Conservation (phyloP, 2,113 vertebrate species). For the Strigops habroptila region DNA sequence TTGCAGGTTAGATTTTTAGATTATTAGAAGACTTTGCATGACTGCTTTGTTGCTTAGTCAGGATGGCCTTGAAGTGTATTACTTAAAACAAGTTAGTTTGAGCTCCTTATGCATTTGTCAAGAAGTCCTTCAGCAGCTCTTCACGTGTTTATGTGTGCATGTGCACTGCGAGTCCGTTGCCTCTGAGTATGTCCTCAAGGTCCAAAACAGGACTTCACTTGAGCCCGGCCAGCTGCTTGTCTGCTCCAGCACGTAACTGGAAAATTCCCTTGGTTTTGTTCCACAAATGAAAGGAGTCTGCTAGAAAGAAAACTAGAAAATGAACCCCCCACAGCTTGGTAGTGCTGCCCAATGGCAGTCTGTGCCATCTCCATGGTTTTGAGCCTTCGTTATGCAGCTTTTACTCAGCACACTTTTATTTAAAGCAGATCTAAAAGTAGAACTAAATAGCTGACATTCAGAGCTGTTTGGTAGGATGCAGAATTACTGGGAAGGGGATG, state of each 20-base stretch:
- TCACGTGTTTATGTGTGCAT: neutral
- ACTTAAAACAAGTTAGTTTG: neutral
- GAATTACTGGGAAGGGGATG: neutral
- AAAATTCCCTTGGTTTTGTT: neutral
- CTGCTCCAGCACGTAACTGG: neutral
- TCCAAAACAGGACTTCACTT: neutral
- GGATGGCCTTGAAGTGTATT: neutral
- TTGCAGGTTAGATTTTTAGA: neutral
- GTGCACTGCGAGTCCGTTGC: neutral
- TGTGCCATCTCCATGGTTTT: constrained; percentile 37
- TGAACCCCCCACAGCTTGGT: neutral
- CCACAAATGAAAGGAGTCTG: neutral
- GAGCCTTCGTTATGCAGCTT: constrained; percentile 35
- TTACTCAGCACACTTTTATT: constrained; percentile 36
- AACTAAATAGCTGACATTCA: constrained; percentile 20
- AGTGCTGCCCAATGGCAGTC: constrained; percentile 15
- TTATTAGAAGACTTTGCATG: neutral
- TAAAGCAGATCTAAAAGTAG: constrained; percentile 52
- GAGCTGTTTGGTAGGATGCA: neutral
- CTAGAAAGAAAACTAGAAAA: neutral
- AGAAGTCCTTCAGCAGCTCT: neutral
- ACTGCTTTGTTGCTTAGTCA: neutral
- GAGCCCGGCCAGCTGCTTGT: neutral
- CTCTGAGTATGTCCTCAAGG: neutral
- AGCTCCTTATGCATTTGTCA: neutral